A percentile compares a stretch with the other conserved stretches of the same genome.
These are phyloP conservation scores for Drosophila kanapiae DNA, from an alignment of 1,140 invertebrate species.

Conservation along the genomic window DNA sequence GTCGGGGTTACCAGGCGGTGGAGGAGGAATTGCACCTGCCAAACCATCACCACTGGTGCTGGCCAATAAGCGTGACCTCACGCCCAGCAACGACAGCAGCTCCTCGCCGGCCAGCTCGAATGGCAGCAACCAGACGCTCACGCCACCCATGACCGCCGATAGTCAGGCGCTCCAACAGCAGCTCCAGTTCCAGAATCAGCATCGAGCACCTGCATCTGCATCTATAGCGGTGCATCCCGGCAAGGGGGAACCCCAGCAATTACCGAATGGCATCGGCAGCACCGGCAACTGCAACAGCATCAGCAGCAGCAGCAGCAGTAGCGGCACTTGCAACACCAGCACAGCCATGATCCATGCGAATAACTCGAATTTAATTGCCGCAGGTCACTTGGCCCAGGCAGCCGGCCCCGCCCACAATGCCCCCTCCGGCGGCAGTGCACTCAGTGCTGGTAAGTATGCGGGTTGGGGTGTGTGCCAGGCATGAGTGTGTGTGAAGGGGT, in stretches of 20 bases:
- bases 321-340: slow-evolving; percentile 43
- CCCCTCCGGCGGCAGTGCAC: slow-evolving; percentile 52
- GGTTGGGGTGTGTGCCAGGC: background rate
- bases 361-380: slow-evolving; percentile 81
- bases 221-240: slow-evolving; percentile 3
- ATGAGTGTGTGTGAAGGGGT: background rate
- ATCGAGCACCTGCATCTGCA: slow-evolving; percentile 21
- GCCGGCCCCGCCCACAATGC: slow-evolving; percentile 39
- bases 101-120: slow-evolving; percentile 78
- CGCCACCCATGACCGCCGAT: slow-evolving; percentile 82
- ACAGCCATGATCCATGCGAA: slow-evolving; percentile 79
- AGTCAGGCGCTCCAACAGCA: slow-evolving; percentile 58
- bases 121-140: slow-evolving; percentile 83
- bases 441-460: slow-evolving; percentile 72
- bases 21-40: slow-evolving; percentile 9
- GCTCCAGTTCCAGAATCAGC: slow-evolving; percentile 36
- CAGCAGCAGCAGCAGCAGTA: slow-evolving; percentile 44
- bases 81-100: slow-evolving; percentile 64
- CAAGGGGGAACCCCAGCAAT: slow-evolving; percentile 34
- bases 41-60: slow-evolving; percentile 55
- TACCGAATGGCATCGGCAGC: slow-evolving; percentile 33
- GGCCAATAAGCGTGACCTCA: slow-evolving; percentile 65
- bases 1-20: slow-evolving; percentile 1
- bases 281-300: slow-evolving; percentile 62
- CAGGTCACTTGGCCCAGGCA: slow-evolving; percentile 58